Evolutionary conservation across 2,888 invertebrate species (phyloP), one percentile per base, ranked within the genome.

Genomic region (Scaptomyza reducta): DNA sequence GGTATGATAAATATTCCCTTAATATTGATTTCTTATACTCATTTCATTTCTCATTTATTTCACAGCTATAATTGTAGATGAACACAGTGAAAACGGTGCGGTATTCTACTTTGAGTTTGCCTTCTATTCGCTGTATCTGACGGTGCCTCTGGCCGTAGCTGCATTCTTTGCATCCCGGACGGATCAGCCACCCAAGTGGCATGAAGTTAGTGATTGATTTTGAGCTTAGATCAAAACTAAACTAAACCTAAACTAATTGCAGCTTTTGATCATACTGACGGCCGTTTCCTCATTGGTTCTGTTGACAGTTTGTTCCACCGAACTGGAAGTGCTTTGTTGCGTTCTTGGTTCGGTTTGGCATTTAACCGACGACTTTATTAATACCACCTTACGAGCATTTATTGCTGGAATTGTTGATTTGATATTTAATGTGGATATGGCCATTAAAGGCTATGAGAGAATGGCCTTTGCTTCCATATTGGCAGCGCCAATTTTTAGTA

Each of bases 391-490:
- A 27, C 61, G 66, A 6, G 40, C 76, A 1, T 33, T 79, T 4
- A 27, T 44, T 13, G 42, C 64, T 41, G 66, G 66, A 7, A 4
- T 75, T 0, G 41, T 35, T n/a, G 79, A 79, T 31, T 13, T 73
- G n/a, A 62, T 77, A 25, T 47, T 75, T 7, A 79, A 69, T 27
- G n/a, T 54, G 4, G 45, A 53, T 6, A 40, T 78, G 25, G 58
- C 73, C 6, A 1, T 61, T 33, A 62, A 70, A 29, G 79, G 77
- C 10, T 78, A 78, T 16, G 77, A 65, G 2, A 58, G 58, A 11
- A 81, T 79, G 79, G 76, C 73, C 0, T 81, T 70, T 46, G 79
- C 79, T 1, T 65, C 78, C 11, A 47, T 59, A 0, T 33, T 79
- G n/a, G 67, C 61, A 0, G 58, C 59, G 3, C 79, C 79, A 0